Evolutionary conservation across 2,888 invertebrate species (phyloP).

Genomic region (Watsonalla binaria): DNA sequence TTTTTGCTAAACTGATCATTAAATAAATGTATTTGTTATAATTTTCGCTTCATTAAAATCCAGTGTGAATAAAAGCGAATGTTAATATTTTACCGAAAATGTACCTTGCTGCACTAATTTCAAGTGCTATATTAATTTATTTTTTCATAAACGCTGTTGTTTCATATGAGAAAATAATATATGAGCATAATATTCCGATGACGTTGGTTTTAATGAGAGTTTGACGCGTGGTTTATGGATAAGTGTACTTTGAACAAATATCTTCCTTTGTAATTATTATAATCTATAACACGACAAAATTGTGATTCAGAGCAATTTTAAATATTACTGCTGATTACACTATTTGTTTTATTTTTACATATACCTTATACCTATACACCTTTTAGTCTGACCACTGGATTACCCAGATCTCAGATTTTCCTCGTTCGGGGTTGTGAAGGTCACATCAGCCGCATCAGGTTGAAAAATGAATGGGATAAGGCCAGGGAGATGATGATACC

Average conservation of each 20-base stretch:
- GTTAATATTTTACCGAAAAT: constrained; percentile 13
- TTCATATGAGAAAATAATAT: constrained; percentile 5
- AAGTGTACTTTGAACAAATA: constrained; percentile 68
- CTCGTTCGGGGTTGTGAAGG: too few species aligned
- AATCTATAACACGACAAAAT: constrained; percentile 77
- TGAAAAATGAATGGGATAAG: too few species aligned
- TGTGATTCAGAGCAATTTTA: constrained; percentile 78
- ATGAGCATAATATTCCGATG: constrained; percentile 14
- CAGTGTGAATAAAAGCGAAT: constrained; percentile 14
- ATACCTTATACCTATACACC: neutral
- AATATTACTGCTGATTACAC: constrained; percentile 77
- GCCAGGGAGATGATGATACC: too few species aligned
- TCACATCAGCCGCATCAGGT: too few species aligned
- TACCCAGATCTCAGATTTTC: too few species aligned
- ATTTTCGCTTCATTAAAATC: constrained; percentile 5
- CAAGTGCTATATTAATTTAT: constrained; percentile 13
- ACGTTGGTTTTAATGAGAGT: constrained; percentile 42
- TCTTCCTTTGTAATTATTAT: constrained; percentile 78
- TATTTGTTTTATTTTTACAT: constrained; percentile 45
- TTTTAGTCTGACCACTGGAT: too few species aligned
- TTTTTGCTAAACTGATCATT: neutral
- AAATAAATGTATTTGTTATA: neutral
- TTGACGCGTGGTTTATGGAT: constrained; percentile 38
- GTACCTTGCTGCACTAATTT: constrained; percentile 8
- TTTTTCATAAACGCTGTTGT: constrained; percentile 5